Conservation (phyloP, 2,797 vertebrate genomes). For the Oreonectes daqikongensis region DNA sequence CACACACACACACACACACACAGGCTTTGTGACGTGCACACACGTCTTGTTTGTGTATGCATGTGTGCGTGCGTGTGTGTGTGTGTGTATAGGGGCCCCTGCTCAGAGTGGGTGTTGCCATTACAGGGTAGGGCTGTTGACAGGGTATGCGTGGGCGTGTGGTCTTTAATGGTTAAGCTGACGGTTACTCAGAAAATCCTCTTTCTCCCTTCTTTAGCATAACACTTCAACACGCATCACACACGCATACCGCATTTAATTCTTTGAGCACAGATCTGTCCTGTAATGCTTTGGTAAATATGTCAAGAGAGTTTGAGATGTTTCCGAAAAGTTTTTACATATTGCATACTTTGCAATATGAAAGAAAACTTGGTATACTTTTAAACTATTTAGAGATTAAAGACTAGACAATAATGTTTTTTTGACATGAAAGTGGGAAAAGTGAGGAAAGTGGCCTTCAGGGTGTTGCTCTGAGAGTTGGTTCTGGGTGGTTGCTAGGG, state of each 20-base stretch:
- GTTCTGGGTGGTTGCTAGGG: too few species aligned
- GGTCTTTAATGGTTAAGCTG: constrained; percentile 71
- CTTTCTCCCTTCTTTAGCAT: constrained; percentile 28
- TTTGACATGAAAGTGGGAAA: too few species aligned
- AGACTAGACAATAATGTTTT: too few species aligned
- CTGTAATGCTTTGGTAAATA: neutral
- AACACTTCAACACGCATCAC: constrained; percentile 18
- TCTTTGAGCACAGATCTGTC: neutral
- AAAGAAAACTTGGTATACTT: too few species aligned
- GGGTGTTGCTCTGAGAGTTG: neutral
- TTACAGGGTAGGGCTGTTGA: constrained; percentile 77
- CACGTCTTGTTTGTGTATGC: constrained; percentile 37
- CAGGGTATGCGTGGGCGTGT: constrained; percentile 77
- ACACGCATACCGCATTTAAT: constrained; percentile 7
- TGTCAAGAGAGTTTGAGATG: neutral
- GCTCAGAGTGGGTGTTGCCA: constrained; percentile 68
- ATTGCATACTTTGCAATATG: too few species aligned
- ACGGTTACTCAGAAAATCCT: constrained; percentile 45
- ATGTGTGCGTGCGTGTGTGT: constrained; percentile 23
- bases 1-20: constrained; percentile 20
- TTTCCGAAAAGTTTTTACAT: neutral
- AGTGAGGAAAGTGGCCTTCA: too few species aligned
- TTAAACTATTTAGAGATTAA: too few species aligned
- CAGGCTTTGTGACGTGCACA: constrained; percentile 19
- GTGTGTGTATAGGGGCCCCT: constrained; percentile 55